Evolutionary conservation across 2,113 vertebrate species (phyloP), one percentile per base, ranked within the genome.

Genomic region (Reinhardtius hippoglossoides): DNA sequence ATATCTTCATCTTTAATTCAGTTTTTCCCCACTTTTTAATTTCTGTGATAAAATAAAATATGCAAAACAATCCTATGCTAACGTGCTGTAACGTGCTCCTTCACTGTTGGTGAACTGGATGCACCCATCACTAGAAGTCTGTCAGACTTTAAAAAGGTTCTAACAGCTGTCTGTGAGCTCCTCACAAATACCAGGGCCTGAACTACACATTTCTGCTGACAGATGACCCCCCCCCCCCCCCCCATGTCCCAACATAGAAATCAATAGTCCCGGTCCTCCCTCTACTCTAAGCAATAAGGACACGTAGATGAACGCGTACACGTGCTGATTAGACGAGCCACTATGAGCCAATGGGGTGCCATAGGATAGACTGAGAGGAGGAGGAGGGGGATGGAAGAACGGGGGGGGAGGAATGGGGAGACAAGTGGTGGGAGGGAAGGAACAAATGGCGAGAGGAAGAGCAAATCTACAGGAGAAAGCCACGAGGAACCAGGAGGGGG

Each of bases 111-210:
- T 14, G 15, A 15, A 12, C 15, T 46, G 44, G 10, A 10, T 20
- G 24, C 63, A 31, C 44, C 66, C 37, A 21, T 67, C 44, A 46
- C 15, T 16, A 15, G 5, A 56, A 8, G 66, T 66, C 27, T 48
- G 15, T 63, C 72, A 64, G 44, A 60, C 68, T 76, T 77, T 23
- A 55, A 81, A 71, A 74, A 50, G 48, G 46, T 37, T 67, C 31
- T 24, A 71, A 71, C 71, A 79, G 75, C 71, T 76, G 74, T 56
- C 68, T 70, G 48, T 40, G 76, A 83, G 56, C 61, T 55, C 24
- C 54, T 70, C 74, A 18, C 21, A 55, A 46, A 84, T 73, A 74
- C 67, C 60, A 71, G 68, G 66, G 68, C 42, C 44, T 66, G 14
- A 42, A 64, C 59, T 20, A 24, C 21, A 52, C 20, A 2, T 52